Base-by-base conservation (phyloP, 2,888 invertebrate genomes). In the Fissipunctia ypsillon region DNA sequence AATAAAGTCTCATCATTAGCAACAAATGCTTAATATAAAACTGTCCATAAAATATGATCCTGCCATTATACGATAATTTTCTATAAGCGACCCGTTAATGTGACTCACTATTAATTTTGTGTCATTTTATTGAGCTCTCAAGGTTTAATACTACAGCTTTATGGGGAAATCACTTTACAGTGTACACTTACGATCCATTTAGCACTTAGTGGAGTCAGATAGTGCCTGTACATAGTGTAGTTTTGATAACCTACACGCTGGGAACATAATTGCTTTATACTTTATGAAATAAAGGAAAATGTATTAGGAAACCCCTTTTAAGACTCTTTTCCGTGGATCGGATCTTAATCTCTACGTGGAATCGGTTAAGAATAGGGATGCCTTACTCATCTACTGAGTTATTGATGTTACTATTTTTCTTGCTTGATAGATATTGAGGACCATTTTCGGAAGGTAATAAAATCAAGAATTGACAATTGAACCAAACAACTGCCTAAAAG, bases 131-230 rank as follows among this genome's bases (percentile, higher is more conserved):
- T 45, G 59, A 52, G 70, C 68, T 67, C 41, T 74, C 72, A 80
- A 70, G 64, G 41, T 61, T 80, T 80, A 66, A 45, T 61, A 73
- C 19, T 41, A 28, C 60, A 59, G 64, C 64, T 72, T 76, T 83
- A 83, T 72, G 76, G 54, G 31, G 22, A 75, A 81, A 73, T 76
- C 79, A 79, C 79, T 73, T 82, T 66, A 72, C 72, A 72, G 28
- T 83, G 66, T 76, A 83, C 81, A 68, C 68, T 83, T 74, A 76
- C 73, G 63, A 81, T 73, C 82, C 80, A 83, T 83, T 76, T 80
- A 74, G 73, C 83, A 83, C 83, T 83, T 83, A 83, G 73, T 45
- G 41, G 57, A 81, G 78, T 60, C 45, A 77, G 73, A 78, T 73
- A 78, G 78, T 81, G 59, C 35, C 67, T 31, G 35, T 68, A 56